Percentiles rank a stretch among this genome's conserved stretches.
Evolutionary conservation across 2,888 invertebrate genomes (phyloP).

Genomic region (Chrysolina haemoptera): DNA sequence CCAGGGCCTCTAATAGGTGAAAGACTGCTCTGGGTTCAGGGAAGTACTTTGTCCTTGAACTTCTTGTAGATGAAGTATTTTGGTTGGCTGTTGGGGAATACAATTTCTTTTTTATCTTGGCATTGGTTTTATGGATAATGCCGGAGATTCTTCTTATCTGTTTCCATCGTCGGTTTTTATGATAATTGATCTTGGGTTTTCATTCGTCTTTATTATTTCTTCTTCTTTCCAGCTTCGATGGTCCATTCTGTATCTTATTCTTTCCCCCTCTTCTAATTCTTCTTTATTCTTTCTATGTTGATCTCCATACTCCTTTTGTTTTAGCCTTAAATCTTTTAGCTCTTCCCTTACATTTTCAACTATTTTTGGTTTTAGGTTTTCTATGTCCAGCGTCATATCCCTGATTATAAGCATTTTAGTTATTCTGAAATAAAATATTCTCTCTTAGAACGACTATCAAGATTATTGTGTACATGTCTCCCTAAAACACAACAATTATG

Average conservation of each 20-base stretch:
- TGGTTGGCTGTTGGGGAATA: background rate
- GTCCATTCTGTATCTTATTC: conserved; percentile 15
- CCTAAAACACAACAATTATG: too few species aligned
- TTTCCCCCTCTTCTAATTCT: background rate
- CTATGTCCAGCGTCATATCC: too few species aligned
- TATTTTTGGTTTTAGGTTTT: conserved; percentile 14
- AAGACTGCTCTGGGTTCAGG: background rate
- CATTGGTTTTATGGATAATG: conserved; percentile 7
- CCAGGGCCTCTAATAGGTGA: too few species aligned
- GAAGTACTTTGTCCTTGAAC: background rate
- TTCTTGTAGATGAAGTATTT: background rate
- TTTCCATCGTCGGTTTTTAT: background rate
- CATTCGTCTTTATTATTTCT: background rate
- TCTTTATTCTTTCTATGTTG: conserved; percentile 19
- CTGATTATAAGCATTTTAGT: too few species aligned
- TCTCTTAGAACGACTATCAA: too few species aligned
- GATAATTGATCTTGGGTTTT: too few species aligned
- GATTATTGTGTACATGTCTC: too few species aligned
- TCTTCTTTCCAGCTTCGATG: conserved; percentile 11
- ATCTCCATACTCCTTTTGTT: conserved; percentile 5
- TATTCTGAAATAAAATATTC: too few species aligned
- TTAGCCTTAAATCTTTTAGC: conserved; percentile 4
- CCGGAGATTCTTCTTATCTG: background rate
- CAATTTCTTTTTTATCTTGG: background rate
- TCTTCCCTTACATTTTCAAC: conserved; percentile 6